These are phyloP conservation scores for Cettia cetti DNA, from an alignment of 2,113 vertebrate species.

Conservation along the genomic window DNA sequence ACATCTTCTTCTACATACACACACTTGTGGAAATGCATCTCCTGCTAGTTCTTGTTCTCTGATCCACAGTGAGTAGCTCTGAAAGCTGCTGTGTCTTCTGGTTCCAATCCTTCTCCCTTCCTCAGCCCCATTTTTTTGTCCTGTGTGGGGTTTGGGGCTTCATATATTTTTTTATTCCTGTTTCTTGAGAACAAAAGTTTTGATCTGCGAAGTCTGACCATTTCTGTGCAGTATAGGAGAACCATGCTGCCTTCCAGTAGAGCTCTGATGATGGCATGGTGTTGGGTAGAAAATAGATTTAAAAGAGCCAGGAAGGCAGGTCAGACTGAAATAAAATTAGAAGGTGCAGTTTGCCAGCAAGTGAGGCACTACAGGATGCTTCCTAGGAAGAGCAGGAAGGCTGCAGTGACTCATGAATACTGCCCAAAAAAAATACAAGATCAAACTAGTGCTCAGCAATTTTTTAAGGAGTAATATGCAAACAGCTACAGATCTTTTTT, in stretches of 20 bases:
- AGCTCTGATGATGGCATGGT: neutral
- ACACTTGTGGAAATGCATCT: neutral
- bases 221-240: neutral
- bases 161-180: neutral
- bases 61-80: neutral
- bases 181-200: neutral
- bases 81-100: neutral
- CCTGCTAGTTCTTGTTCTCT: neutral
- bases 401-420: neutral
- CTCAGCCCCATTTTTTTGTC: neutral
- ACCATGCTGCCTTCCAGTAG: neutral
- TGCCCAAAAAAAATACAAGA: neutral
- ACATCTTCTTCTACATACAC: neutral
- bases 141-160: neutral
- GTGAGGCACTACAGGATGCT: neutral
- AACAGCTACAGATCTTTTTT: neutral
- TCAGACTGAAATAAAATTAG: slow-evolving; percentile 5
- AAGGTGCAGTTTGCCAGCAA: neutral
- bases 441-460: neutral
- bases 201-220: neutral
- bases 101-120: neutral
- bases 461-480: neutral
- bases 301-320: neutral
- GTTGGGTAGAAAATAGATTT: neutral
- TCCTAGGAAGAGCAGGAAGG: neutral